Conservation (phyloP, 2,113 vertebrate species). For the Chlamydotis undulata region DNA sequence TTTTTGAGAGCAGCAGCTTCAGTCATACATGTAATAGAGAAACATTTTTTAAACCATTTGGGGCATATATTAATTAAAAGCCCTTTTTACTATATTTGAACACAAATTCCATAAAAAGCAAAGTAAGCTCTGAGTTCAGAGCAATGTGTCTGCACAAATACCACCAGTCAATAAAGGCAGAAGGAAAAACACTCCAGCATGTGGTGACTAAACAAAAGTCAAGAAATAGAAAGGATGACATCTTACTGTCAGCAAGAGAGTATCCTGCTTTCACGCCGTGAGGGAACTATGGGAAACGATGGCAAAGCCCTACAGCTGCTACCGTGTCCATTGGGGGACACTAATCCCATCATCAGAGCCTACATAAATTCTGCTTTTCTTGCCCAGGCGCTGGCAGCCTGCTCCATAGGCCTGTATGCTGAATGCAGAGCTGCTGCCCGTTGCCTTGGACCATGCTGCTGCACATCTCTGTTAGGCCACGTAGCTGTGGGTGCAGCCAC, state of each 20-base stretch:
- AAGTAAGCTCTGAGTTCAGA: not conserved
- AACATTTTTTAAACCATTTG: not conserved
- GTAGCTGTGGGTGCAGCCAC: not conserved
- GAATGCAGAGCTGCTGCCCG: not conserved
- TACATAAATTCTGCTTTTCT: not conserved
- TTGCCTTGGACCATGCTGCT: not conserved
- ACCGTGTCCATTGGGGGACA: fast-evolving
- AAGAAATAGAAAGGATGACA: not conserved
- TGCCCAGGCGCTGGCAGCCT: not conserved
- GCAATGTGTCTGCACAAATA: not conserved
- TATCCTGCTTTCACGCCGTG: not conserved
- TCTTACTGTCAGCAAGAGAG: not conserved
- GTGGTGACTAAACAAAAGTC: not conserved
- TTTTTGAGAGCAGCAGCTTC: not conserved
- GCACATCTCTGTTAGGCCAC: not conserved
- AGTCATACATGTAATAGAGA: not conserved
- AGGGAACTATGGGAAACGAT: not conserved
- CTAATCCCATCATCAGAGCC: not conserved
- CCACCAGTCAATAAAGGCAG: not conserved
- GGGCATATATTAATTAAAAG: not conserved
- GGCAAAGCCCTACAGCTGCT: not conserved
- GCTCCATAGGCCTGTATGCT: not conserved
- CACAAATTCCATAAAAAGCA: not conserved
- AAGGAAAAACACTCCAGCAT: not conserved
- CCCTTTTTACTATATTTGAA: not conserved